A percentile compares a stretch with the other conserved stretches of the same genome.
Conservation (phyloP, 92 coral and sea anemone species). For the Hydrozoanthus gracilis region DNA sequence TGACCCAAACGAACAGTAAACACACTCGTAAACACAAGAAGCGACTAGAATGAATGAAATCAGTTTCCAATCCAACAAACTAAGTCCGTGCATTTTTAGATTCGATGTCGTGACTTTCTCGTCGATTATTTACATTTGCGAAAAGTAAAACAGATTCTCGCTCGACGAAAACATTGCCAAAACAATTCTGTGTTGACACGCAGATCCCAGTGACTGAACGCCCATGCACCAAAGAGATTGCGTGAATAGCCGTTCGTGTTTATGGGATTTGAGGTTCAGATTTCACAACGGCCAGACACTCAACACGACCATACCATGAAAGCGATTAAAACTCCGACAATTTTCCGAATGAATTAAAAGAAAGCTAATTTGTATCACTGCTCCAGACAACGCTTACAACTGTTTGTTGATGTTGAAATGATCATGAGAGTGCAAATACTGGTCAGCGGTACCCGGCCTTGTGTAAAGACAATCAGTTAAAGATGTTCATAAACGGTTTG, state of each 20-base stretch:
- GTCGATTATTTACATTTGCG: slow-evolving; percentile 12
- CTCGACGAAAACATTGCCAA: slow-evolving; percentile 10
- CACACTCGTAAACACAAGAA: not conserved
- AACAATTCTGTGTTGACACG: slow-evolving; percentile 16
- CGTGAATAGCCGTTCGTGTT: not conserved
- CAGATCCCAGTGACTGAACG: slow-evolving; percentile 2
- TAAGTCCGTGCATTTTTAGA: slow-evolving; percentile 18
- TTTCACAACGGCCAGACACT: slow-evolving; percentile 25
- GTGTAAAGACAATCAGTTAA: too few species aligned
- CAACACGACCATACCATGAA: not conserved
- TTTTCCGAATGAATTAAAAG: not conserved
- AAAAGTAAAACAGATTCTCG: slow-evolving; percentile 13
- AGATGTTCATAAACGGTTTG: too few species aligned
- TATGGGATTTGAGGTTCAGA: slow-evolving; percentile 6
- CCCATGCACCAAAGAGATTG: not conserved
- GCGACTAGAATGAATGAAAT: not conserved
- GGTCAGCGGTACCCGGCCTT: too few species aligned
- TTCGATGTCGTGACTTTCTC: slow-evolving; percentile 43
- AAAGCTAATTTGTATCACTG: not conserved
- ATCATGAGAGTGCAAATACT: too few species aligned
- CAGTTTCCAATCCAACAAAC: not conserved
- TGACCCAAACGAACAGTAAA: not conserved
- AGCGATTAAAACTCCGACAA: not conserved
- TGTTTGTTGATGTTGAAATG: too few species aligned
- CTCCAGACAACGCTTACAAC: too few species aligned